Percentiles rank a stretch among this genome's conserved stretches.
phyloP scores from a whole-genome alignment of 2,797 vertebrate genomes.

The Mus caroli region DNA sequence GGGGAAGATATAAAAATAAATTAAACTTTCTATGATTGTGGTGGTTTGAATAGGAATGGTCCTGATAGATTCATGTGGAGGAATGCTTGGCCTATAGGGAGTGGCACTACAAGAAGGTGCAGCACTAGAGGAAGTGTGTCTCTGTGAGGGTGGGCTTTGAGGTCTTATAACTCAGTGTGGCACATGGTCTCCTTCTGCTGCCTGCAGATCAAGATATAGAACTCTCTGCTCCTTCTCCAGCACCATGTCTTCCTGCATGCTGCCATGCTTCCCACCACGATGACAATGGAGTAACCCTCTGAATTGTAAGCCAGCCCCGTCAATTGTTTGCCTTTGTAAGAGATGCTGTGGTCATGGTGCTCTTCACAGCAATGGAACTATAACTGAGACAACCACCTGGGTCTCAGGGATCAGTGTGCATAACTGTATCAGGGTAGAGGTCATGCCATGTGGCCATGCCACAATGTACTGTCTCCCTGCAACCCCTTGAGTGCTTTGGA shows the following conservation, averaged over 20 bases:
- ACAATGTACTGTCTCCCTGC: not conserved
- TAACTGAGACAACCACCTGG: not conserved
- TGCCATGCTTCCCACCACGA: not conserved
- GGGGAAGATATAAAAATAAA: constrained; percentile 51
- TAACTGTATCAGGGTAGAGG: not conserved
- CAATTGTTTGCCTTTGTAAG: not conserved
- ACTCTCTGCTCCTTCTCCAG: not conserved
- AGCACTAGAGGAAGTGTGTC: not conserved
- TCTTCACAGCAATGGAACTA: not conserved
- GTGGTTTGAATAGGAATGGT: not conserved
- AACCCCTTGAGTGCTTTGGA: not conserved
- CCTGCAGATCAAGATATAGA: not conserved
- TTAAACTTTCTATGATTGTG: not conserved
- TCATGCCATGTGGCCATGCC: not conserved
- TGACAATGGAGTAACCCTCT: not conserved
- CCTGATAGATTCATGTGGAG: not conserved
- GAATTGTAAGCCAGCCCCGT: not conserved
- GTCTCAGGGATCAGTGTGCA: not conserved
- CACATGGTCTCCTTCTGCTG: not conserved
- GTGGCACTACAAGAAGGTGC: not conserved
- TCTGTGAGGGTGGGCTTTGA: not conserved
- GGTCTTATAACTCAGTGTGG: not conserved
- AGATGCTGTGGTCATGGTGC: not conserved
- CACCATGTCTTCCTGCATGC: not conserved
- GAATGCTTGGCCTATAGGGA: not conserved